Conservation (phyloP, 2,888 invertebrate genomes). For the Lasioglossum marginatum region DNA sequence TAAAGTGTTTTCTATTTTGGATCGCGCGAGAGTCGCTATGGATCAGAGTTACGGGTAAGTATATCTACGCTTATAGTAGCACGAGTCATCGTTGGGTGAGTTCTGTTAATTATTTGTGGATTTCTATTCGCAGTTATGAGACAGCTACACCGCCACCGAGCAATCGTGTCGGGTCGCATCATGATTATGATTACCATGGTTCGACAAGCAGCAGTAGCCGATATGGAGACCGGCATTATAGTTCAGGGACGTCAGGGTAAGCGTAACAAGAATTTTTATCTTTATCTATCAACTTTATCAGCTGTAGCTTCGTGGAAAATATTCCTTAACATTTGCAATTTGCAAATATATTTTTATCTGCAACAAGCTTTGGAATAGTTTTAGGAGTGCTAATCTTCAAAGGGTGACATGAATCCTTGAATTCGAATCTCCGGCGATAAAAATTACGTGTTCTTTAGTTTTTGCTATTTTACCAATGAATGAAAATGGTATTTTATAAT, state of each 20-base stretch:
- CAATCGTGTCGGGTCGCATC: conserved; percentile 76
- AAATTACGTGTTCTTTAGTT: background rate
- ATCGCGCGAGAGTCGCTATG: conserved; percentile 93
- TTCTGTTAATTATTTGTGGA: background rate
- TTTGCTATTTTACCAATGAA: background rate
- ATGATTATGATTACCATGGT: conserved; percentile 82
- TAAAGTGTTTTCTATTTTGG: conserved; percentile 93
- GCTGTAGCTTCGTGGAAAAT: background rate
- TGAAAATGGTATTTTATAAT: background rate
- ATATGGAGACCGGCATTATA: conserved; percentile 80
- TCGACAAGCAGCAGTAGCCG: conserved; percentile 78
- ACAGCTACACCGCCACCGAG: conserved; percentile 67
- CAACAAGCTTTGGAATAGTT: background rate
- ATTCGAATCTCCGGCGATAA: background rate
- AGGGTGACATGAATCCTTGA: background rate
- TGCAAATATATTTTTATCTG: background rate
- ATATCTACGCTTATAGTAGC: background rate
- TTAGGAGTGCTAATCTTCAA: background rate
- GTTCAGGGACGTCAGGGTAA: conserved; percentile 78
- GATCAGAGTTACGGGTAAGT: conserved; percentile 90
- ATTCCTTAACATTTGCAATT: background rate
- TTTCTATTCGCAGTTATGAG: conserved; percentile 64
- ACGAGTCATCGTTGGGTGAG: background rate
- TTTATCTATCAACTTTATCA: background rate
- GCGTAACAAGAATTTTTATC: conserved; percentile 48